These are phyloP conservation scores for Troilus luridus DNA, from an alignment of 2,888 invertebrate species.

Conservation along the genomic window DNA sequence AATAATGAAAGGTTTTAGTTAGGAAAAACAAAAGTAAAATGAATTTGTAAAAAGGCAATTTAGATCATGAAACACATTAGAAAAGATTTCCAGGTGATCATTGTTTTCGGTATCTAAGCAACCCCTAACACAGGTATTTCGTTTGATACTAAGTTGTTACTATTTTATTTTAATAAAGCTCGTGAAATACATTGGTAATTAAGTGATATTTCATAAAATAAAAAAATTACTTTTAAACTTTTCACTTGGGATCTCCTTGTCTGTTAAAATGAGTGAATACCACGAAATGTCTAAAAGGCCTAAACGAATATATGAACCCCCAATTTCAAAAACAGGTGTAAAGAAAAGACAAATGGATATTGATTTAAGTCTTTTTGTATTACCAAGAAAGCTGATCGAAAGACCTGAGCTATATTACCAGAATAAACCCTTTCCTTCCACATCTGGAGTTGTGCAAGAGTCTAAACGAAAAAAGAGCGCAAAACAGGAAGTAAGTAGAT, in stretches of 20 bases:
- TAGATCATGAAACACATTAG: not conserved
- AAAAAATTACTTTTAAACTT: not conserved
- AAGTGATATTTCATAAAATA: not conserved
- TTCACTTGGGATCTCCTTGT: not conserved
- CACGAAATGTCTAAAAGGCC: conserved; percentile 43
- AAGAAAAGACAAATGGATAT: conserved; percentile 24
- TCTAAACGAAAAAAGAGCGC: not conserved
- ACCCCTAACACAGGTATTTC: conserved; percentile 21
- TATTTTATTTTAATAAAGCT: not conserved
- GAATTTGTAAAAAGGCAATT: not conserved
- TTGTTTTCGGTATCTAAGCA: conserved; percentile 35
- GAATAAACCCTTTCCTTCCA: conserved; percentile 51
- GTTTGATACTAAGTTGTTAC: not conserved
- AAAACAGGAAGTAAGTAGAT: not conserved
- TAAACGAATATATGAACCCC: not conserved
- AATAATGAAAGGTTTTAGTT: too few relatives aligned
- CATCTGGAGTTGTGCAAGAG: not conserved
- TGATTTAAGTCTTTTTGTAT: conserved; percentile 38
- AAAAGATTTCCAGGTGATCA: not conserved
- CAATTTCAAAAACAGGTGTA: not conserved
- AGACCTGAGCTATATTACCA: conserved; percentile 26
- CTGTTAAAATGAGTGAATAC: conserved; percentile 25
- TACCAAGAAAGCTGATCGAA: conserved; percentile 34
- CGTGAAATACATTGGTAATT: not conserved
- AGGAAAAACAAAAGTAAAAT: not conserved